Percentiles rank a stretch among this genome's conserved stretches.
Evolutionary conservation across 23 tunicate genomes (phyloP).

Genomic region (Styela clava): DNA sequence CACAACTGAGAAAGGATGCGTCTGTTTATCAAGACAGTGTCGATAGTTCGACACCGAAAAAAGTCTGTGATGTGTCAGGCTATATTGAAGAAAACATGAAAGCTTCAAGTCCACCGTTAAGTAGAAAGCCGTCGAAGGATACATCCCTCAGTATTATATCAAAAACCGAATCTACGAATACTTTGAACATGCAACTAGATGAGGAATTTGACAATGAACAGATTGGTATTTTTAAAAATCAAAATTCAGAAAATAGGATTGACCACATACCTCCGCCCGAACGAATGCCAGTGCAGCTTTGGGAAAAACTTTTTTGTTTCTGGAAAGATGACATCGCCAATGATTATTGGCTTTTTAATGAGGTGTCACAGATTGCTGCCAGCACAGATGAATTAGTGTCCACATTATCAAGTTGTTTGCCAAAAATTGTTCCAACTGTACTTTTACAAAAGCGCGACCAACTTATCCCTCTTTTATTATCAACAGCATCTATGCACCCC

Average conservation of each 20-base stretch:
- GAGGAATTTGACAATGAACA: not conserved
- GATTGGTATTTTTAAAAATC: not conserved
- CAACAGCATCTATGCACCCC: constrained; percentile 67
- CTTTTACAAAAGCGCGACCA: constrained; percentile 80
- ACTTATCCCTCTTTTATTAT: constrained; percentile 84
- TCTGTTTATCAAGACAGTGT: constrained; percentile 1
- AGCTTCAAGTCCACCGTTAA: not conserved
- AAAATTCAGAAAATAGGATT: not conserved
- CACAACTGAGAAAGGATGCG: constrained; percentile 12
- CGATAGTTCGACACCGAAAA: not conserved
- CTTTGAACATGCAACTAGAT: not conserved
- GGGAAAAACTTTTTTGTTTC: constrained; percentile 1
- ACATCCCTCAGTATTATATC: not conserved
- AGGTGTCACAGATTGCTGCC: constrained; percentile 47
- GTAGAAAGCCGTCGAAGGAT: not conserved
- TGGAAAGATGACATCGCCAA: constrained; percentile 1
- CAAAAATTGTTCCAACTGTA: constrained; percentile 82
- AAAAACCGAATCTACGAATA: not conserved
- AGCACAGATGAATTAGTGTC: constrained; percentile 41
- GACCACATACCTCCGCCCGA: not conserved
- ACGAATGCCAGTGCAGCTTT: not conserved
- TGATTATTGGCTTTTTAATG: not conserved
- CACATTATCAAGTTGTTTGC: constrained; percentile 51
- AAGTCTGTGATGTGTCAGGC: not conserved
- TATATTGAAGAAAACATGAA: not conserved